Percentiles rank a stretch among this genome's conserved stretches.
phyloP scores from a whole-genome alignment of 2,888 invertebrate species.

The Seira ritae region DNA sequence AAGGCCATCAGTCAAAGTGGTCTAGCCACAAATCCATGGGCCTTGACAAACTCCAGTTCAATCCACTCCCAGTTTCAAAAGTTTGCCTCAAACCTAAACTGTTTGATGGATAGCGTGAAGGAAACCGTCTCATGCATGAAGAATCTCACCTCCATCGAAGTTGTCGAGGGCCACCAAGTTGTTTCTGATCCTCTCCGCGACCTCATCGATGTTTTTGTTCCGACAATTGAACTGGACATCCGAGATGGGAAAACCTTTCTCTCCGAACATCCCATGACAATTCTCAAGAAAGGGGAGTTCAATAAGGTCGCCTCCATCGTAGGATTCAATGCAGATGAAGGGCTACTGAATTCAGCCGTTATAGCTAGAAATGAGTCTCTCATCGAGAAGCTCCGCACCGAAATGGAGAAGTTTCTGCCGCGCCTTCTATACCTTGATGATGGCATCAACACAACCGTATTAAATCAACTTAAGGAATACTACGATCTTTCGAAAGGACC shows the following conservation, averaged over 20 bases:
- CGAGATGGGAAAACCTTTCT: not conserved
- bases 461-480: conserved; percentile 42
- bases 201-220: not conserved
- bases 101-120: conserved; percentile 36
- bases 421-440: conserved; percentile 54
- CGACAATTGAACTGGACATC: not conserved
- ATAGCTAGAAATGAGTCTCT: conserved; percentile 51
- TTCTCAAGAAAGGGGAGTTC: not conserved
- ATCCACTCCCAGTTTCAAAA: conserved; percentile 38
- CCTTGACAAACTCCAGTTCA: not conserved
- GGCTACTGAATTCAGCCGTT: conserved; percentile 18
- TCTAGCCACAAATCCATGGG: conserved; percentile 30
- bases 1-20: conserved; percentile 62
- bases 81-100: conserved; percentile 64
- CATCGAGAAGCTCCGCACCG: conserved; percentile 3
- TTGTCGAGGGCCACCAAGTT: conserved; percentile 30
- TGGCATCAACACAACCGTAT: conserved; percentile 32
- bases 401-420: conserved; percentile 43
- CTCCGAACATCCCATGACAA: not conserved
- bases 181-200: conserved; percentile 8
- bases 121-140: conserved; percentile 58
- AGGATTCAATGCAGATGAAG: not conserved
- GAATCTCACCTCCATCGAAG: conserved; percentile 39
- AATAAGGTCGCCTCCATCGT: not conserved
- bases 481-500: conserved; percentile 33